A percentile compares a stretch with the other conserved stretches of the same genome.
phyloP scores from a whole-genome alignment of 2,113 vertebrate species.

The Trogon surrucura region DNA sequence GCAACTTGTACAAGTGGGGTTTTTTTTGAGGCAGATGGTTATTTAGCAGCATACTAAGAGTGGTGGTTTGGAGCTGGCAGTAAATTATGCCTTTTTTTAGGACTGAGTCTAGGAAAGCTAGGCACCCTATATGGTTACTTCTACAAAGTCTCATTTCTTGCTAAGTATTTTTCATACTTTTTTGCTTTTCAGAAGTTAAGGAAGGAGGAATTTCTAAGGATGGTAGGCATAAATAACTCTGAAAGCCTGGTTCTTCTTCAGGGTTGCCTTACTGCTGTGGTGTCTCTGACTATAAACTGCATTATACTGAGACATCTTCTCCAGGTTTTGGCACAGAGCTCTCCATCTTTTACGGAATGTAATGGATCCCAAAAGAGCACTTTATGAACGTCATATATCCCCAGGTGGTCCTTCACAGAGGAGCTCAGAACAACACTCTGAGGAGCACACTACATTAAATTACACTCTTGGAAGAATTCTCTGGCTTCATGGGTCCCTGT shows the following conservation, averaged over 20 bases:
- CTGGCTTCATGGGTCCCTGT: not conserved
- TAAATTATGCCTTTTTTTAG: not conserved
- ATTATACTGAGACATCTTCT: not conserved
- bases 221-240: not conserved
- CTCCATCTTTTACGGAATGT: not conserved
- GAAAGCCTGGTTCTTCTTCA: not conserved
- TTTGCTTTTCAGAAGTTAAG: not conserved
- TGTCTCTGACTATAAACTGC: not conserved
- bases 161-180: not conserved
- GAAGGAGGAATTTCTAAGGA: not conserved
- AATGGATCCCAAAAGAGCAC: not conserved
- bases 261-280: rapidly evolving
- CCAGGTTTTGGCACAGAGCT: not conserved
- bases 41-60: not conserved
- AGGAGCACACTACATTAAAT: not conserved
- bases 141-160: not conserved
- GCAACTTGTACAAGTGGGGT: not conserved
- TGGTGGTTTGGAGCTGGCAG: not conserved
- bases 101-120: not conserved
- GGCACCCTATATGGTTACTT: not conserved
- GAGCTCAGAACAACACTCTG: not conserved
- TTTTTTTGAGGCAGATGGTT: not conserved
- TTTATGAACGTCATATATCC: not conserved
- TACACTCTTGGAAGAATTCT: not conserved
- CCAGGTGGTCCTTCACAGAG: not conserved